Percentiles rank a stretch among this genome's conserved stretches.
Conservation (phyloP, 2,113 vertebrate genomes). For the Spermophilus dauricus region DNA sequence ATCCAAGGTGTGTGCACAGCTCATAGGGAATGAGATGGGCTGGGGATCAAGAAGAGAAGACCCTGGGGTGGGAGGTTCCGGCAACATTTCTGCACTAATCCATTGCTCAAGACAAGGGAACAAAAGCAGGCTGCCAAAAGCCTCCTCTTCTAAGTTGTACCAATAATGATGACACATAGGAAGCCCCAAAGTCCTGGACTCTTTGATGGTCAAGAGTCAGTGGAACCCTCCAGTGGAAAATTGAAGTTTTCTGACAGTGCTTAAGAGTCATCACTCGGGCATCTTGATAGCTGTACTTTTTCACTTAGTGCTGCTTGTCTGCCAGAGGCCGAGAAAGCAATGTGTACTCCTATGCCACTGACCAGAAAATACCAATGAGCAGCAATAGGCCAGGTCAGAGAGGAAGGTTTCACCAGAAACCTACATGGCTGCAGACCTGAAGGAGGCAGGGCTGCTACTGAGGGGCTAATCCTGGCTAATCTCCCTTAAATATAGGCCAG, state of each 20-base stretch:
- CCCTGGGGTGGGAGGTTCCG: neutral
- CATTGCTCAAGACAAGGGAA: neutral
- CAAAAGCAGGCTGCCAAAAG: neutral
- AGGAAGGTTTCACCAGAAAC: neutral
- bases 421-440: neutral
- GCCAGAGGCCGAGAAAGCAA: neutral
- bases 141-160: neutral
- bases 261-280: neutral
- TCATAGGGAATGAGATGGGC: neutral
- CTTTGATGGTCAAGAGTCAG: neutral
- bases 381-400: neutral
- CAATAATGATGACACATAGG: neutral
- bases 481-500: too few species aligned
- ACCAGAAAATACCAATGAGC: neutral
- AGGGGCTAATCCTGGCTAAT: neutral
- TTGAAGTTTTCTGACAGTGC: neutral
- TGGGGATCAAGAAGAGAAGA: neutral
- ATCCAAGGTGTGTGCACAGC: too few species aligned
- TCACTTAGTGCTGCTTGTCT: neutral
- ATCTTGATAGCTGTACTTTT: neutral
- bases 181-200: accelerated
- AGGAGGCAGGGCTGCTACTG: neutral
- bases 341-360: too few species aligned
- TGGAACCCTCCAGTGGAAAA: neutral
- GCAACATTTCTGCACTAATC: neutral